Percentiles rank a stretch among this genome's conserved stretches.
phyloP scores from a whole-genome alignment of 2,888 invertebrate species.

The Tachystola acroxantha region DNA sequence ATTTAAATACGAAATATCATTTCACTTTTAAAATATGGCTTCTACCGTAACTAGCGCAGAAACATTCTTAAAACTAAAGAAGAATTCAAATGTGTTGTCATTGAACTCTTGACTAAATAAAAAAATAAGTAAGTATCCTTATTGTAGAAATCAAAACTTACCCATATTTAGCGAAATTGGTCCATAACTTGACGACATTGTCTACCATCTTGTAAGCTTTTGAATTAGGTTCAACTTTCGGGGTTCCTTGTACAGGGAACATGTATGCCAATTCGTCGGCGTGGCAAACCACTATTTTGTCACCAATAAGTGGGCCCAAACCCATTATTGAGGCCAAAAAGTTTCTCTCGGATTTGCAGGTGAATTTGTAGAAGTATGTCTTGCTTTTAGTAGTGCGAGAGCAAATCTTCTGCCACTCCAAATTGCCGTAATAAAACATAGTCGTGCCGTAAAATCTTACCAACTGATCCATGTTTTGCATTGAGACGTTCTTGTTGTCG shows the following conservation, averaged over 20 bases:
- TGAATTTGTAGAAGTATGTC: slow-evolving; percentile 36
- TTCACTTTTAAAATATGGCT: no score
- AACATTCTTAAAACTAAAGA: no score
- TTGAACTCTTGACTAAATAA: no score
- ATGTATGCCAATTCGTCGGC: slow-evolving; percentile 33
- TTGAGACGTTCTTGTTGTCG: slow-evolving; percentile 14
- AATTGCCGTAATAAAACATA: slow-evolving; percentile 20
- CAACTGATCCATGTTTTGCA: slow-evolving; percentile 23
- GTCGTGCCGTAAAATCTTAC: slow-evolving; percentile 18
- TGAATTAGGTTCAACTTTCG: slow-evolving; percentile 19
- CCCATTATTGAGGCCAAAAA: slow-evolving; percentile 15
- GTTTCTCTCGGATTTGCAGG: slow-evolving; percentile 35
- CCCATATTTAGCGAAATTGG: slow-evolving; percentile 41
- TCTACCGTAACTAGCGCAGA: no score
- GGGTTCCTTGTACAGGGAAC: slow-evolving; percentile 21
- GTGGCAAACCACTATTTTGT: slow-evolving; percentile 23
- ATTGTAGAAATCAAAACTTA: slow-evolving; percentile 19
- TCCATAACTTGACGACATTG: slow-evolving; percentile 32
- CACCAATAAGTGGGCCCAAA: slow-evolving; percentile 11
- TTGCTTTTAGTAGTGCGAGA: slow-evolving; percentile 19
- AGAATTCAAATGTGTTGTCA: no score
- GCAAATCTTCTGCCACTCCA: slow-evolving; percentile 26
- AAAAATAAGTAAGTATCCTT: no score
- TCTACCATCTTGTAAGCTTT: slow-evolving; percentile 28
- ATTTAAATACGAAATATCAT: no score